Evolutionary conservation across 2,113 vertebrate genomes (phyloP).

Genomic region (Rhodinocichla rosea): DNA sequence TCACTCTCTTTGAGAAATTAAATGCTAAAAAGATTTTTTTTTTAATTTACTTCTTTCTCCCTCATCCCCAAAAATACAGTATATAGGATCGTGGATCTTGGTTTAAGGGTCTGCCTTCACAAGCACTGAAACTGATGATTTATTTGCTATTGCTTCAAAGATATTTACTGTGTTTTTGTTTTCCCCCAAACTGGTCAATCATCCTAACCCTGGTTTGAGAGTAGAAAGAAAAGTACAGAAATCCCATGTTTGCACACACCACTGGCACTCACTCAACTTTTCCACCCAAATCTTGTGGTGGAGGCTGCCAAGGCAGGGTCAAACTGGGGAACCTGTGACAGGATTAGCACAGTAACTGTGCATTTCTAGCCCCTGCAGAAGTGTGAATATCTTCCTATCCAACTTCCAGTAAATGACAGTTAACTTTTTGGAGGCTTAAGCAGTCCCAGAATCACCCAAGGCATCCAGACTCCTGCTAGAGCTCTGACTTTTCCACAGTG

Average conservation of each 20-base stretch:
- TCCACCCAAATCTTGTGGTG: accelerated
- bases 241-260: background rate
- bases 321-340: accelerated
- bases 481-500: background rate
- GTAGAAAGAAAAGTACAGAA: background rate
- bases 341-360: background rate
- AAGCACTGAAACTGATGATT: background rate
- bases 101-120: background rate
- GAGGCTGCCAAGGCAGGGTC: background rate
- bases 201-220: background rate
- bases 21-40: background rate
- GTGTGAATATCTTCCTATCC: background rate
- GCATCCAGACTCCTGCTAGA: background rate
- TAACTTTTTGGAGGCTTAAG: background rate
- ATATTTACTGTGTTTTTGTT: background rate
- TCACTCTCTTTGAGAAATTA: background rate
- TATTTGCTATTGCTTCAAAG: background rate
- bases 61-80: background rate
- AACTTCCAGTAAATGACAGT: background rate
- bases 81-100: background rate
- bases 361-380: background rate
- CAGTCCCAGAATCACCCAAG: background rate
- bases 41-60: background rate
- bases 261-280: background rate
- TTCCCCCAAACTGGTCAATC: background rate